Evolutionary conservation across 2,888 invertebrate species (phyloP), one percentile per base, ranked within the genome.

Genomic region (Caenorhabditis afra): DNA sequence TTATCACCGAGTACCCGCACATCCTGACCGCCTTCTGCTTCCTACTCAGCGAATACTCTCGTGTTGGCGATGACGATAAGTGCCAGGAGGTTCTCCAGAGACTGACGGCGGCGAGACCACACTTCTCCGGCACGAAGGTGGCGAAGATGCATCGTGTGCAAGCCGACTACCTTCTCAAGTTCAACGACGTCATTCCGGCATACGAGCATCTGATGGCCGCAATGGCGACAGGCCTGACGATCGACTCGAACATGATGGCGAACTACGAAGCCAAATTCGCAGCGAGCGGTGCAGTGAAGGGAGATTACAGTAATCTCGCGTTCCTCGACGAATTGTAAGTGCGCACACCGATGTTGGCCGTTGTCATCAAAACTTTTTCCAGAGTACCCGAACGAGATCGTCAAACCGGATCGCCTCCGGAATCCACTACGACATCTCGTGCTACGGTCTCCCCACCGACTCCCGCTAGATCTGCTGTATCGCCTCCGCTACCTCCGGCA

Each of bases 121-220:
- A 61, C 14, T 45, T 79, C 5, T 39, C 73, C 0, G 62, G 20
- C 0, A 44, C 62, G 4, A 66, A 68, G 47, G 57, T 53, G 0
- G 35, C 57, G 4, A 61, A 70, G 20, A 57, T 50, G 39, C 73
- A 79, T 22, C 20, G 47, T 18, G 14, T 79, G n/a, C 20, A 45
- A n/a, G 59, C 71, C 1, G 73, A 73, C 22, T 68, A 45, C 37
- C 45, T 55, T 29, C 22, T 78, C 39, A 73, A 73, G 14, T 29
- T 47, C 39, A 18, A 37, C 20, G 29, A 55, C 11, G 49, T 61
- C 37, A 53, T 71, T 16, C 71, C 78, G 1, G 71, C 67, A 14
- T 78, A 78, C 22, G 45, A 78, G 37, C 67, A 70, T 55, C 37
- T 77, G 47, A 65, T 77, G 59, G 70, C 77, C 1, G 77, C 77